phyloP scores from a whole-genome alignment of 2,888 invertebrate genomes.

The Oscheius sp. region DNA sequence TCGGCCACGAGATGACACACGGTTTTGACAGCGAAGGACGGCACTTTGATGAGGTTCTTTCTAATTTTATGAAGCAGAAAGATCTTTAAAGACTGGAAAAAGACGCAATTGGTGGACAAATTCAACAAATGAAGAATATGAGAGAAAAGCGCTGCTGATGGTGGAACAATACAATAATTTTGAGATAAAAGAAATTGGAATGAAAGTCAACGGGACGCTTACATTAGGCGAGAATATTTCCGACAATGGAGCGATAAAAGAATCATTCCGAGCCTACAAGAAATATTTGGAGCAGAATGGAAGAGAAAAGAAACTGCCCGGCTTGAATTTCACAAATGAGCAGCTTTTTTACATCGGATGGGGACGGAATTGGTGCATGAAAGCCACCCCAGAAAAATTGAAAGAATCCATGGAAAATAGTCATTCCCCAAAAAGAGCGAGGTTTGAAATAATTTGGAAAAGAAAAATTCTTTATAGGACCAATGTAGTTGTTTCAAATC shows the following conservation, averaged over 20 bases:
- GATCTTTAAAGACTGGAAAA: too few species aligned
- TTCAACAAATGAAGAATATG: not conserved
- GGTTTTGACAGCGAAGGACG: too few species aligned
- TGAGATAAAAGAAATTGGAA: not conserved
- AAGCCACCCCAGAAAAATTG: too few species aligned
- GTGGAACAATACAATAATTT: not conserved
- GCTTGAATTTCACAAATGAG: not conserved
- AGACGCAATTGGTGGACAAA: not conserved
- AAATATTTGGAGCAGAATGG: not conserved
- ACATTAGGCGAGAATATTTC: not conserved
- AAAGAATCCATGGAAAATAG: too few species aligned
- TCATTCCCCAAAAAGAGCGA: not conserved
- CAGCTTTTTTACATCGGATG: not conserved
- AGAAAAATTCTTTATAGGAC: not conserved
- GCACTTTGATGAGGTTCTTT: too few species aligned
- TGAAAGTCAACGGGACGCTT: not conserved
- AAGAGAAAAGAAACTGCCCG: not conserved
- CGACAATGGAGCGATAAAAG: not conserved
- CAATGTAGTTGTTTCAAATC: slow-evolving; percentile 11
- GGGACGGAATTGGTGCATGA: not conserved
- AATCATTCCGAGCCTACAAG: not conserved
- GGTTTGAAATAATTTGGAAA: not conserved
- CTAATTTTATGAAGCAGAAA: too few species aligned
- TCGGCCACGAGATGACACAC: too few species aligned
- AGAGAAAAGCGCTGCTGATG: not conserved